phyloP scores from a whole-genome alignment of 2,797 vertebrate genomes.

The Oreochromis grahami region DNA sequence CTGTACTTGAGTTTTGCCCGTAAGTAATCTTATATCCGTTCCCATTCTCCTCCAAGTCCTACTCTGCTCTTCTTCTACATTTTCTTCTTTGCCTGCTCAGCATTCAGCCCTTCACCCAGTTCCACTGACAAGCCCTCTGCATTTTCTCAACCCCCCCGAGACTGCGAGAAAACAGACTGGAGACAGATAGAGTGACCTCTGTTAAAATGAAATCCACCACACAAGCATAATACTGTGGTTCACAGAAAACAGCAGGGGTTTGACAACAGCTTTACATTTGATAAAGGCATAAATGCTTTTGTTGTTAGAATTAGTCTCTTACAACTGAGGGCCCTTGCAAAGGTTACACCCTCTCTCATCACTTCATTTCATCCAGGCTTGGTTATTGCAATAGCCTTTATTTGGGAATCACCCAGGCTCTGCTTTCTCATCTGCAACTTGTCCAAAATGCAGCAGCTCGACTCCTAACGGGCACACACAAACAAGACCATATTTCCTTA shows the following conservation, averaged over 20 bases:
- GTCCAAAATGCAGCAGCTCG: not conserved
- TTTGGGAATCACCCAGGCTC: not conserved
- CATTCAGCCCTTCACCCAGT: constrained; percentile 32
- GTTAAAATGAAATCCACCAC: not conserved
- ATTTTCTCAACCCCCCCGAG: constrained; percentile 4
- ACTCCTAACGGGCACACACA: not conserved
- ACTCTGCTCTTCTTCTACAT: constrained; percentile 8
- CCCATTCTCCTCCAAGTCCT: constrained; percentile 6
- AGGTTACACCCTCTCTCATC: not conserved
- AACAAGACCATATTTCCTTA: not conserved
- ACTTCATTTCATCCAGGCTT: not conserved
- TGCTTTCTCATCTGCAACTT: not conserved
- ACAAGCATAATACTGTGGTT: not conserved
- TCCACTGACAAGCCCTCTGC: not conserved
- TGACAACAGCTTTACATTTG: not conserved
- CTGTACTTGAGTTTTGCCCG: constrained; percentile 46
- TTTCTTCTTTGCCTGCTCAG: not conserved
- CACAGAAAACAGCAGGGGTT: not conserved
- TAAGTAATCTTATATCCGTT: constrained; percentile 48
- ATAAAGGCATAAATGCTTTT: not conserved
- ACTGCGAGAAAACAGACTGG: not conserved
- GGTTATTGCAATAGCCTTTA: not conserved
- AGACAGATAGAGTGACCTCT: not conserved
- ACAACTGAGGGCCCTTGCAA: not conserved
- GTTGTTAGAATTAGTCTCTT: not conserved